phyloP scores from a whole-genome alignment of 2,113 vertebrate species.

The Perccottus glenii region DNA sequence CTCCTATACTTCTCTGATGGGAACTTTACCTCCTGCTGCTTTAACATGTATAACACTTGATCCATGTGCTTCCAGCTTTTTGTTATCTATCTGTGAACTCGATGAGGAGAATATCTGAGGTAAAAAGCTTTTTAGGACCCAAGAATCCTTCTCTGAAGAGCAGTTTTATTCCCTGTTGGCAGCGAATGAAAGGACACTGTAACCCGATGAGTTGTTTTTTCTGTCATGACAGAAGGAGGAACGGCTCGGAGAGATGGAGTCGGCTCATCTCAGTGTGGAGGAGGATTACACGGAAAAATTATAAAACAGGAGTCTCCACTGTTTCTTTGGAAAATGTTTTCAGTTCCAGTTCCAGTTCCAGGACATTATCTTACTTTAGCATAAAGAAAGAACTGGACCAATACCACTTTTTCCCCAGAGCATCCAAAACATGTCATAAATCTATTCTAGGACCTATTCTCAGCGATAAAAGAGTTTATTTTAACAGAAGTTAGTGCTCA shows the following conservation, averaged over 20 bases:
- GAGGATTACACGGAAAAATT: slow-evolving; percentile 11
- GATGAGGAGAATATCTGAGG: slow-evolving; percentile 63
- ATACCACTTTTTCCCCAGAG: no score
- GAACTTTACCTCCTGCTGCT: slow-evolving; percentile 48
- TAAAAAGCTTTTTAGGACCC: slow-evolving; percentile 50
- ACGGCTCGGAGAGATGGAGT: neutral
- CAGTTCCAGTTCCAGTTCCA: neutral
- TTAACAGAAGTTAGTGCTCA: slow-evolving; percentile 47
- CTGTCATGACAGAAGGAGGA: slow-evolving; percentile 54
- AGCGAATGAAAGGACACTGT: slow-evolving; percentile 64
- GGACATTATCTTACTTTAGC: no score
- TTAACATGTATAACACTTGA: slow-evolving; percentile 39
- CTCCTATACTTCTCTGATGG: slow-evolving; percentile 40
- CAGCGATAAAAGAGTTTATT: no score
- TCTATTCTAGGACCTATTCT: no score
- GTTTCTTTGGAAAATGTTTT: neutral
- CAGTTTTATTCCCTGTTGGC: slow-evolving; percentile 50
- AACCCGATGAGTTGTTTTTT: slow-evolving; percentile 67
- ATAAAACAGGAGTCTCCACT: slow-evolving; percentile 6
- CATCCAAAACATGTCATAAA: no score
- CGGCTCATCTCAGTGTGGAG: neutral
- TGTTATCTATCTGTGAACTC: slow-evolving; percentile 57
- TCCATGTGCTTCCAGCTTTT: slow-evolving; percentile 45
- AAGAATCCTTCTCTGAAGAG: slow-evolving; percentile 47
- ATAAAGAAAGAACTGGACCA: no score